These are phyloP conservation scores for Spisula solida DNA, from an alignment of 2,888 invertebrate genomes.

Conservation along the genomic window DNA sequence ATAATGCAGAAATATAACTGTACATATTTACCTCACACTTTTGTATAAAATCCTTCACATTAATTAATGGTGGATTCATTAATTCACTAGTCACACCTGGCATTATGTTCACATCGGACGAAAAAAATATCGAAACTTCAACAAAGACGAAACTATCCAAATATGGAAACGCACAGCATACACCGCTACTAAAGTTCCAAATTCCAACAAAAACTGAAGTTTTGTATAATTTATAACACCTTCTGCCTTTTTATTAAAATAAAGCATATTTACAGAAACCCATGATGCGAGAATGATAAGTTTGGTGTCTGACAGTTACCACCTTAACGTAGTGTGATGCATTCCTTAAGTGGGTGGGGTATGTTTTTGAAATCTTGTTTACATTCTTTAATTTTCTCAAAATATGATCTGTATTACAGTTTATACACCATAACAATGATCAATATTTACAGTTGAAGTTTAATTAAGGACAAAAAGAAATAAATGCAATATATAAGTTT, in stretches of 20 bases:
- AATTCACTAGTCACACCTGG: background rate
- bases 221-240: background rate
- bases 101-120: background rate
- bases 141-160: background rate
- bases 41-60: conserved; percentile 20
- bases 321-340: too few species aligned
- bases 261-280: background rate
- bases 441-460: too few species aligned
- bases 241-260: background rate
- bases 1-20: background rate
- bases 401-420: too few species aligned
- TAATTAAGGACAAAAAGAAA: too few species aligned
- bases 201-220: background rate
- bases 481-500: too few species aligned
- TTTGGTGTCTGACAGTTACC: too few species aligned
- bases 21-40: background rate
- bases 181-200: background rate
- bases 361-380: too few species aligned
- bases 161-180: background rate
- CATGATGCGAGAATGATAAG: background rate
- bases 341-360: too few species aligned
- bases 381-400: too few species aligned
- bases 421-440: too few species aligned
- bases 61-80: conserved; percentile 1
- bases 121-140: background rate